Conservation (phyloP, 1,140 invertebrate genomes). For the Wasmannia auropunctata region DNA sequence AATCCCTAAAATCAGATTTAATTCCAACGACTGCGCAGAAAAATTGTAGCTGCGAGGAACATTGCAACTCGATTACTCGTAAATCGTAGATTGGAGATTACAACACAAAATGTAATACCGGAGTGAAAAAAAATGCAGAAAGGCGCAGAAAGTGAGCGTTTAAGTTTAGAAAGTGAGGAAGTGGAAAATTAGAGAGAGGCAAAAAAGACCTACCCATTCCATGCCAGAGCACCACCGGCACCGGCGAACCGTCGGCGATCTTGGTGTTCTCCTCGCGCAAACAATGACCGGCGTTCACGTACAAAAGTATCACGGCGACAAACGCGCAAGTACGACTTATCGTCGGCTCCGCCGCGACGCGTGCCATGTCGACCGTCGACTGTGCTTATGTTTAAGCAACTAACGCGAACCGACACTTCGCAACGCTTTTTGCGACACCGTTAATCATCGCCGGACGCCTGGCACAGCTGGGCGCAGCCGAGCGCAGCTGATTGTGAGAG, state of each 20-base stretch:
- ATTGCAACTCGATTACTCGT: neutral
- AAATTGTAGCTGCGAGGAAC: neutral
- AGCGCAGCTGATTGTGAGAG: neutral
- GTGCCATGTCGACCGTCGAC: neutral
- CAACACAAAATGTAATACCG: neutral
- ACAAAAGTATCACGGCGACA: neutral
- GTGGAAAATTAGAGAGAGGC: neutral
- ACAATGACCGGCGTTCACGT: constrained; percentile 13
- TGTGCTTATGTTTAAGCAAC: neutral
- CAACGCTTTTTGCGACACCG: constrained; percentile 16
- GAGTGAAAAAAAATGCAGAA: constrained; percentile 15
- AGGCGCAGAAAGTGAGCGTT: neutral
- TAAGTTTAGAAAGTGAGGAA: constrained; percentile 17
- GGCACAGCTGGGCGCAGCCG: neutral
- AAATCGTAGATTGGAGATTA: neutral
- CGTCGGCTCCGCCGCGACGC: neutral
- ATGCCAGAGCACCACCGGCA: constrained; percentile 92
- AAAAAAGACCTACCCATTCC: constrained; percentile 89
- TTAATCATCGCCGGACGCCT: neutral
- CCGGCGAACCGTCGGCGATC: neutral
- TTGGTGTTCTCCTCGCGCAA: neutral
- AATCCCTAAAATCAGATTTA: neutral
- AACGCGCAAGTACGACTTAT: neutral
- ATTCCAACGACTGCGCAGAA: neutral
- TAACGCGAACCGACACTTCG: neutral